Base-by-base conservation (phyloP, 2,113 vertebrate genomes). In the Cochlearius cochlearius region DNA sequence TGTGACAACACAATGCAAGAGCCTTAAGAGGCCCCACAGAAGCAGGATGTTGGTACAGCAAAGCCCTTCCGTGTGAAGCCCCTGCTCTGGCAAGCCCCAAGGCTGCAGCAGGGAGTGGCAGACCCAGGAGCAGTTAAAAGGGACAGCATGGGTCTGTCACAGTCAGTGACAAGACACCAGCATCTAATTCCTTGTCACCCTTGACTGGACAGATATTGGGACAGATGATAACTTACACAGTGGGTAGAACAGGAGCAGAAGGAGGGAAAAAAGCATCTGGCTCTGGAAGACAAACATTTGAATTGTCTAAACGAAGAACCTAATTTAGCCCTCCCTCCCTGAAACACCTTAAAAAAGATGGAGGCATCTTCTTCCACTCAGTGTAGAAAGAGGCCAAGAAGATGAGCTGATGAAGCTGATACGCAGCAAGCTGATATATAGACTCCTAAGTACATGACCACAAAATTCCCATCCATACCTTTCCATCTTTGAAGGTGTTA, bases 61-160 rank as follows among this genome's bases (percentile, higher is more conserved):
- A 79, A 67, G 50, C 36, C 18, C 2, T 0, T 14, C 38, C 45
- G 14, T 15, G 39, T 0, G 2, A 45, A 79, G 39, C 3, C 14
- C 3, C 29, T 2, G 0, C 12, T 41, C 18, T 53, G 68, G 17
- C 26, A 82, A 59, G 30, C 11, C 19, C 32, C 22, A 18, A 13
- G 11, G 10, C 38, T 49, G 66, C 58, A 77, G 69, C 1, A 1
- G 19, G 23, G 73, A 7, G 7, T 30, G 26, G 50, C 27, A 92
- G 50, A 82, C 16, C 5, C 29, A 41, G 41, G 45, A 71, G 19
- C 12, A 34, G 22, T 34, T 55, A 25, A 6, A 52, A n/a, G 29
- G 39, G 13, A 30, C 18, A 39, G 11, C 19, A 22, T 58, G 32
- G 8, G 19, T 30, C 6, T 12, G 12, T 45, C 55, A 73, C 15